Percentiles rank a stretch among this genome's conserved stretches.
Conservation (phyloP, 2,888 invertebrate species). For the Cryptus armator region DNA sequence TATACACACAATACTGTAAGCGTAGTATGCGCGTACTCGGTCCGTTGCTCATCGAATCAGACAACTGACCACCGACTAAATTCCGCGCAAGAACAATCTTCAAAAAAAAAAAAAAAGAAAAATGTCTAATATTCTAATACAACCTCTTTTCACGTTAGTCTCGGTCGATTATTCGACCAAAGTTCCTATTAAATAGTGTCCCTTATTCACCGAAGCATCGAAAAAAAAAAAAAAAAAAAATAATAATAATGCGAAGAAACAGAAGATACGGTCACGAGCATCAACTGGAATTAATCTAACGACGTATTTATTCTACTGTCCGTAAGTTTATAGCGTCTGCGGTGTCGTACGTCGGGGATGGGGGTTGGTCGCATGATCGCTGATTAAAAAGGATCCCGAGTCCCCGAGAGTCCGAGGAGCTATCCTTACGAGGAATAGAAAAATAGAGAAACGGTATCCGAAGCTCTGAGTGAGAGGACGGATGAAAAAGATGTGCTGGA, state of each 20-base stretch:
- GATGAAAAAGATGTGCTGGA: conserved; percentile 47
- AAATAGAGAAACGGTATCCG: background rate
- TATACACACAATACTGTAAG: background rate
- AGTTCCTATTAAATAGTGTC: background rate
- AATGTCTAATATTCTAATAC: background rate
- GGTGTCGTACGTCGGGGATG: conserved; percentile 46
- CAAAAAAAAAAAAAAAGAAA: background rate
- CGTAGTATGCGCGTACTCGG: conserved; percentile 28
- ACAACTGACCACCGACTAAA: conserved; percentile 62
- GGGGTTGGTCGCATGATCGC: conserved; percentile 65
- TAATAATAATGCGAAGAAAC: background rate
- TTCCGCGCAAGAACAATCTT: background rate
- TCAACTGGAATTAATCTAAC: conserved; percentile 66
- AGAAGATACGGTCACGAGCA: conserved; percentile 18
- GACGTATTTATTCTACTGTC: conserved; percentile 66
- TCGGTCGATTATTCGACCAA: conserved; percentile 11
- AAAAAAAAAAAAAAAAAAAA: conserved; percentile 13
- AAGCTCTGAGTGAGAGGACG: background rate
- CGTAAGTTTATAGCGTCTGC: conserved; percentile 56
- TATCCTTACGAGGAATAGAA: conserved; percentile 33
- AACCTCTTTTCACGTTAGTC: background rate
- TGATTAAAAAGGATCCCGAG: conserved; percentile 70
- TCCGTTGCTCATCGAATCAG: conserved; percentile 63
- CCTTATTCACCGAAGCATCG: background rate
- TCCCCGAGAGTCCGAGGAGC: conserved; percentile 24